Evolutionary conservation across 1,140 invertebrate genomes (phyloP).

Genomic region (Littorina saxatilis): DNA sequence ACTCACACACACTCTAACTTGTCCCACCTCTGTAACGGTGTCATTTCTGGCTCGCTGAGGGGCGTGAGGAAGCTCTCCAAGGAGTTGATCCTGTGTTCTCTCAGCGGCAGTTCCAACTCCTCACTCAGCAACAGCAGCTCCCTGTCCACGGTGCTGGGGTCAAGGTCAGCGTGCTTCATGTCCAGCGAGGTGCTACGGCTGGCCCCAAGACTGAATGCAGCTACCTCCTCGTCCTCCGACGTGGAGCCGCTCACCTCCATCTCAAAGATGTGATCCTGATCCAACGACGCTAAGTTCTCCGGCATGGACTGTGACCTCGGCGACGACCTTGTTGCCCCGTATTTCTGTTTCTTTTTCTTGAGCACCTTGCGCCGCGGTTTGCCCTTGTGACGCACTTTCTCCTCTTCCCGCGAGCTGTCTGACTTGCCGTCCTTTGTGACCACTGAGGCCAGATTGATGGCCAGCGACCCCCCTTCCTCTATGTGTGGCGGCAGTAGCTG

Average conservation of each 20-base stretch:
- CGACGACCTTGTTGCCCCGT: constrained; percentile 17
- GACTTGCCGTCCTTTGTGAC: constrained; percentile 41
- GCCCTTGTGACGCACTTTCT: constrained; percentile 45
- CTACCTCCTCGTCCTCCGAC: constrained; percentile 60
- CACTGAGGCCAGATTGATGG: constrained; percentile 3
- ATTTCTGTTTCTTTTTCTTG: constrained; percentile 54
- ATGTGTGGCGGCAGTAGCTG: neutral
- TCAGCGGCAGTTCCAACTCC: constrained; percentile 52
- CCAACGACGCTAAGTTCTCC: constrained; percentile 25
- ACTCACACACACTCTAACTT: too few relatives aligned
- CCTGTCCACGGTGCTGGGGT: constrained; percentile 33
- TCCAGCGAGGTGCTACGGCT: constrained; percentile 44
- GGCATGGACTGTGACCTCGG: constrained; percentile 47
- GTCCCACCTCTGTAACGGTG: constrained; percentile 81
- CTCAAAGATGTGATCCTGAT: constrained; percentile 71
- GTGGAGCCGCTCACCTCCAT: constrained; percentile 81
- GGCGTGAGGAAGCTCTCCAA: constrained; percentile 82
- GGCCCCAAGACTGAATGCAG: constrained; percentile 16
- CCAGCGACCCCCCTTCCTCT: neutral
- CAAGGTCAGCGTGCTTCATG: neutral
- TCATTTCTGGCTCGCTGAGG: constrained; percentile 93
- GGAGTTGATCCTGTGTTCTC: constrained; percentile 59
- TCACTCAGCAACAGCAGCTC: constrained; percentile 56
- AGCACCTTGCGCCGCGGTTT: constrained; percentile 57
- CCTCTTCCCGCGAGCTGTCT: constrained; percentile 47